phyloP scores from a whole-genome alignment of 30 jellyfish, hydroid and myxozoan genomes.

The Rhopilema esculentum region DNA sequence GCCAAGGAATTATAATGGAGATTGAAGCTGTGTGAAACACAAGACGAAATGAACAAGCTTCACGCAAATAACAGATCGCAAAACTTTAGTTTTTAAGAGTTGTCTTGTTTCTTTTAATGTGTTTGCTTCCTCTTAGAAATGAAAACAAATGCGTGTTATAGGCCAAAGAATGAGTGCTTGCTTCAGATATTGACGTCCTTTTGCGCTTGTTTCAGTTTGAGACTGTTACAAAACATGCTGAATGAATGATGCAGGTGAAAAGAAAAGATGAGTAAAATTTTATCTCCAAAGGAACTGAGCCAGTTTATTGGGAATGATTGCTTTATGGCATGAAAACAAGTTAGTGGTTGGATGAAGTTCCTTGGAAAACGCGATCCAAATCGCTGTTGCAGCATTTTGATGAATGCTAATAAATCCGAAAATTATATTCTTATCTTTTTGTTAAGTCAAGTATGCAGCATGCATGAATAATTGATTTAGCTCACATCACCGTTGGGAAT shows the following conservation, averaged over 20 bases:
- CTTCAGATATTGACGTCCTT: no score
- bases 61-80: no score
- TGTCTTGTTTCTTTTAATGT: no score
- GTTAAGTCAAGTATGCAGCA: background rate
- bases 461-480: conserved; percentile 1
- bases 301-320: background rate
- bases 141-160: no score
- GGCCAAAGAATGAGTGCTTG: no score
- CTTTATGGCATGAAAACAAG: background rate
- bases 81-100: no score
- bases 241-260: background rate
- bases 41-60: no score
- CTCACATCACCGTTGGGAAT: background rate
- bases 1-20: no score
- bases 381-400: background rate
- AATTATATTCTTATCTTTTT: background rate
- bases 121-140: no score
- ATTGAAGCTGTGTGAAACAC: no score
- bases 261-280: background rate
- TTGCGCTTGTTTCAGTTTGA: no score
- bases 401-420: background rate
- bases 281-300: background rate
- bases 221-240: no score
- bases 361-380: background rate
- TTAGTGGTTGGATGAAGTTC: background rate